Percentiles rank a stretch among this genome's conserved stretches.
Conservation (phyloP, 1,140 invertebrate genomes). For the Paraescarpia echinospica region DNA sequence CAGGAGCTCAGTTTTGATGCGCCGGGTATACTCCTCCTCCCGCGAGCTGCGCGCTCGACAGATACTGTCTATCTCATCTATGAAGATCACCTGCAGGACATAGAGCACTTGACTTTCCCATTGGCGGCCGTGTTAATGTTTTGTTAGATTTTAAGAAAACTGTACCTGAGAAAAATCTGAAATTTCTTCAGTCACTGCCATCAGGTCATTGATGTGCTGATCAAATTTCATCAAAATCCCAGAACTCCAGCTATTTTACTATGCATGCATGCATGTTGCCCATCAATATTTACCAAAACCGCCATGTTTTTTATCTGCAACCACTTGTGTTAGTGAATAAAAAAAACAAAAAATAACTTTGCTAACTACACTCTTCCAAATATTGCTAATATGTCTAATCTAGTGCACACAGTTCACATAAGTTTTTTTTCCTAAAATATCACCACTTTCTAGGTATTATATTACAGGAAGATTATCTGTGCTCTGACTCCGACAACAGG, state of each 20-base stretch:
- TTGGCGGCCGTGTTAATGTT: slow-evolving; percentile 50
- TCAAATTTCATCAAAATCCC: too few species aligned
- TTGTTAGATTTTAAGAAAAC: too few species aligned
- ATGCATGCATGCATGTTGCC: too few species aligned
- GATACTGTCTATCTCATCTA: slow-evolving; percentile 78
- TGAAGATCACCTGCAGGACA: slow-evolving; percentile 82
- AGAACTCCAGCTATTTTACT: slow-evolving; percentile 35
- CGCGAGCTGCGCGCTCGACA: slow-evolving; percentile 59
- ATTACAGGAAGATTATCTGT: too few species aligned
- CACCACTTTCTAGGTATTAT: too few species aligned
- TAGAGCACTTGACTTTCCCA: slow-evolving; percentile 57
- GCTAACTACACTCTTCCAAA: neutral
- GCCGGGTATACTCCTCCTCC: slow-evolving; percentile 63
- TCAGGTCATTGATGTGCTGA: too few species aligned
- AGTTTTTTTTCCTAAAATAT: too few species aligned
- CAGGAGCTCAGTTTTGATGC: slow-evolving; percentile 65
- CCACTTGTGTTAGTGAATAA: slow-evolving; percentile 57
- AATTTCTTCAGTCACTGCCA: too few species aligned
- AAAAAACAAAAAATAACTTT: slow-evolving; percentile 49
- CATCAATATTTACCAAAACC: too few species aligned
- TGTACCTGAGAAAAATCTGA: too few species aligned
- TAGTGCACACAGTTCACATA: neutral
- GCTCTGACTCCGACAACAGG: too few species aligned
- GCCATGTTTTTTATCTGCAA: too few species aligned
- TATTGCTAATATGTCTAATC: neutral